A percentile compares a stretch with the other conserved stretches of the same genome.
These are phyloP conservation scores for Diploptera punctata DNA, from an alignment of 2,888 invertebrate genomes.

Conservation along the genomic window DNA sequence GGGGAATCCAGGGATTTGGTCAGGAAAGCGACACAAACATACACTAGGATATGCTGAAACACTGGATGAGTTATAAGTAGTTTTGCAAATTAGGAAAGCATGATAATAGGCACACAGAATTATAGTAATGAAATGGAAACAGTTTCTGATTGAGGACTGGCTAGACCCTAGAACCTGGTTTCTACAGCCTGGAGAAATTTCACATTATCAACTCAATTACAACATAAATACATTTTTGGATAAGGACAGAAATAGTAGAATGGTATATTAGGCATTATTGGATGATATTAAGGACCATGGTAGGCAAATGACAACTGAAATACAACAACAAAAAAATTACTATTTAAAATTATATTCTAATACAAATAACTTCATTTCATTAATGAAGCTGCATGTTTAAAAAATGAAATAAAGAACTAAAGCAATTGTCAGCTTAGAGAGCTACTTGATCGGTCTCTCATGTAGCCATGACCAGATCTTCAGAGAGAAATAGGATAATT, in stretches of 20 bases:
- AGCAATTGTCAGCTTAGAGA: too few relatives aligned
- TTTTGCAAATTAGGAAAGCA: slow-evolving; percentile 1
- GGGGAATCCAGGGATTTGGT: not conserved
- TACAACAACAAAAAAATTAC: not conserved
- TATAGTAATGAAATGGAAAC: not conserved
- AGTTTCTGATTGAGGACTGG: not conserved
- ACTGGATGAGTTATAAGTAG: not conserved
- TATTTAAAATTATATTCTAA: not conserved
- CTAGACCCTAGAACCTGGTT: slow-evolving; percentile 18
- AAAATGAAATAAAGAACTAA: too few relatives aligned
- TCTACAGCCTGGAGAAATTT: too few relatives aligned
- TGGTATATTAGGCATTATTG: too few relatives aligned
- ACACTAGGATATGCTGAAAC: not conserved
- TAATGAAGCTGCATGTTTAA: too few relatives aligned
- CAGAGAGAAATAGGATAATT: too few relatives aligned
- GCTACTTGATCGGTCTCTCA: too few relatives aligned
- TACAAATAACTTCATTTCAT: not conserved
- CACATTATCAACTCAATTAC: too few relatives aligned
- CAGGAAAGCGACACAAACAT: not conserved
- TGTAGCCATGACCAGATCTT: too few relatives aligned
- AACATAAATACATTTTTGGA: too few relatives aligned
- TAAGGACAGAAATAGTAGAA: too few relatives aligned
- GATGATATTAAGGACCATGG: too few relatives aligned
- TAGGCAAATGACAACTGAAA: not conserved
- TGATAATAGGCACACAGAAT: not conserved